Conservation (phyloP, 2,797 vertebrate species). For the Siniperca undulata region DNA sequence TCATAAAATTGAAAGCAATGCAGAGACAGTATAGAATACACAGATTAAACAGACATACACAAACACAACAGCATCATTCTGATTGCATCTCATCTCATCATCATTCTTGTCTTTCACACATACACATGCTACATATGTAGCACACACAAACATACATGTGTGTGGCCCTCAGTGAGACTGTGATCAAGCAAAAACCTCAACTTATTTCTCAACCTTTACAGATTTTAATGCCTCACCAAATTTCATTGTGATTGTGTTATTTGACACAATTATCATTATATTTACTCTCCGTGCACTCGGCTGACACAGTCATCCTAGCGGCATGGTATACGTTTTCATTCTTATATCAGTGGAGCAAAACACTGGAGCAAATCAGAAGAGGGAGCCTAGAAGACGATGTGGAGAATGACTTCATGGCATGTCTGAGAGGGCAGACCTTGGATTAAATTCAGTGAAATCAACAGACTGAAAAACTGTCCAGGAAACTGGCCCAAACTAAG, state of each 20-base stretch:
- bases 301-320: background rate
- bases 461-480: slow-evolving; percentile 13
- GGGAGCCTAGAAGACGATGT: background rate
- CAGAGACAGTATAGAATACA: background rate
- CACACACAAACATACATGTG: background rate
- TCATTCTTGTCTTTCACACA: background rate
- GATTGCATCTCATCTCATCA: too few species aligned
- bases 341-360: background rate
- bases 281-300: background rate
- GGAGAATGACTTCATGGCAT: slow-evolving; percentile 1
- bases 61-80: background rate
- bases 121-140: too few species aligned
- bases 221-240: too few species aligned
- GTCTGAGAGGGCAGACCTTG: slow-evolving; percentile 4
- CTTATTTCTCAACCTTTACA: background rate
- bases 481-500: background rate
- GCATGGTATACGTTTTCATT: too few species aligned
- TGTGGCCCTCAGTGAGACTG: background rate
- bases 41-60: background rate
- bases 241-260: background rate
- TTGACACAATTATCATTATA: background rate
- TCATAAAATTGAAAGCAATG: background rate
- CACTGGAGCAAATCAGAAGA: background rate
- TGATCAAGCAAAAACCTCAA: background rate
- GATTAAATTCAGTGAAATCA: slow-evolving; percentile 31